These are phyloP conservation scores for Creontiades dilutus DNA, from an alignment of 2,888 invertebrate genomes.

Conservation along the genomic window DNA sequence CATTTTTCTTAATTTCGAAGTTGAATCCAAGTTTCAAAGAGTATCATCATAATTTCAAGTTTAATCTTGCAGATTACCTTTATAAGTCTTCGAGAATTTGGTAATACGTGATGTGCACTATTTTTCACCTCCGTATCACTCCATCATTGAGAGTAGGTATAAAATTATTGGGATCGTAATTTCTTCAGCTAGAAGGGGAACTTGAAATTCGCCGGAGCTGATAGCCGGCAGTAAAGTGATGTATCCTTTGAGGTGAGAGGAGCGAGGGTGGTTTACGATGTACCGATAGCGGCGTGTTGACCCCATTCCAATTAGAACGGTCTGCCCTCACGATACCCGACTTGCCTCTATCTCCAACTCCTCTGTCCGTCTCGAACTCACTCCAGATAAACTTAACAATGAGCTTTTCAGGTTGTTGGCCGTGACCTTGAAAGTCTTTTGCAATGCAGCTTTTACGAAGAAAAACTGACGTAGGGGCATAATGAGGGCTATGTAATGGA, in stretches of 20 bases:
- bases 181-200: not conserved
- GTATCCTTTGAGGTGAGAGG: not conserved
- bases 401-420: not conserved
- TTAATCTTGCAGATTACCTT: no score
- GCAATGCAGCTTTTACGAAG: not conserved
- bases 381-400: not conserved
- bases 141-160: no score
- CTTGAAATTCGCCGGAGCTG: not conserved
- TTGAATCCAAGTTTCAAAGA: no score
- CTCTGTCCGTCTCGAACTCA: not conserved
- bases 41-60: no score
- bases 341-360: slow-evolving; percentile 17
- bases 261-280: not conserved
- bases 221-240: not conserved
- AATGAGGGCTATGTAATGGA: no score
- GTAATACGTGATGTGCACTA: no score
- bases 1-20: no score
- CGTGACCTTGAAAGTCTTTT: not conserved
- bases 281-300: slow-evolving; percentile 51
- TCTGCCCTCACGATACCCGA: slow-evolving; percentile 44
- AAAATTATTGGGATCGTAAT: not conserved
- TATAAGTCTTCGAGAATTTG: no score
- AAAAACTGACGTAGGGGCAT: no score
- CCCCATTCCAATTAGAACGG: slow-evolving; percentile 55
- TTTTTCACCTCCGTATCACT: no score